These are phyloP conservation scores for Leptothorax acervorum DNA, from an alignment of 2,888 invertebrate species.

Conservation along the genomic window DNA sequence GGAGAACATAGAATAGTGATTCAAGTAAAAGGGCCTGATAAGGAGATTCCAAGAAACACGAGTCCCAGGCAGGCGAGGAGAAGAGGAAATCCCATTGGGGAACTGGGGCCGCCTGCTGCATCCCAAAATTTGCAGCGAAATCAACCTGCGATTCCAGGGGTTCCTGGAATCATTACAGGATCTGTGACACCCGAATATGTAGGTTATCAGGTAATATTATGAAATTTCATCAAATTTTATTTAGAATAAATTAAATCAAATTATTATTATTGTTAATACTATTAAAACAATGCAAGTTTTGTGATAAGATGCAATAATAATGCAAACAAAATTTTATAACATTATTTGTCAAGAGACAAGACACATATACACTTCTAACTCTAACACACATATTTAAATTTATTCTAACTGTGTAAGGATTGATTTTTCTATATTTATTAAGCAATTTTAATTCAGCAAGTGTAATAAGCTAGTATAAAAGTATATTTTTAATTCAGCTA, in stretches of 20 bases:
- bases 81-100: constrained; percentile 71
- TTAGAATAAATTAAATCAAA: background rate
- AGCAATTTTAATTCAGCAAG: no score
- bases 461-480: no score
- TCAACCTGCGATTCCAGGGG: constrained; percentile 23
- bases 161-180: constrained; percentile 6
- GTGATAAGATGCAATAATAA: background rate
- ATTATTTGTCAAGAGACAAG: background rate
- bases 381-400: no score
- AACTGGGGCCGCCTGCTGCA: constrained; percentile 56
- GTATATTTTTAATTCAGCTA: no score
- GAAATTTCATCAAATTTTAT: background rate
- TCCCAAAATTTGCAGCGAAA: constrained; percentile 54
- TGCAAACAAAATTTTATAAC: background rate
- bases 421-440: no score
- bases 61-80: constrained; percentile 81
- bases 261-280: background rate
- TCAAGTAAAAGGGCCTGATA: constrained; percentile 90
- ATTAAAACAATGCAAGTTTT: background rate
- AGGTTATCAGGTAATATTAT: constrained; percentile 87
- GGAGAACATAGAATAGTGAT: constrained; percentile 94
- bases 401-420: no score
- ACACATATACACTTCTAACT: no score
- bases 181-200: constrained; percentile 87
- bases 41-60: constrained; percentile 79